Evolutionary conservation across 1,140 invertebrate species (phyloP), one percentile per base, ranked within the genome.

Genomic region (Lepidotrigona ventralis): DNA sequence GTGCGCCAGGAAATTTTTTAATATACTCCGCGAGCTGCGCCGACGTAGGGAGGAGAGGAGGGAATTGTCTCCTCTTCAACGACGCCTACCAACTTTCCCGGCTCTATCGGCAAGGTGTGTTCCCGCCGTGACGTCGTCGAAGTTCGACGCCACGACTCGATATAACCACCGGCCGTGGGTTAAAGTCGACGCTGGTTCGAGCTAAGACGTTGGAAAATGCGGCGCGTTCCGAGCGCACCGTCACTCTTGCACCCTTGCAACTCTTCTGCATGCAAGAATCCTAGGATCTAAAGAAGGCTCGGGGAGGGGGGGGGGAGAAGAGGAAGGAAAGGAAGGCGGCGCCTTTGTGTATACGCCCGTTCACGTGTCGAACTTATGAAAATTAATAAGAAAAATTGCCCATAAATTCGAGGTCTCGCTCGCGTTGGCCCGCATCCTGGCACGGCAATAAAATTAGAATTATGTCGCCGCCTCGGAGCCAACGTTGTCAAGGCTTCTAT

Each of bases 351-450:
- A 90, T 74, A 83, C 83, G 80, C 76, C 79, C 87, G 85, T 86
- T 91, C 90, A 90, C 92, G 92, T 91, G 93, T 94, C 93, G 93
- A 94, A 94, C 92, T 94, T 94, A 94, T 93, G 93, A 94, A 94
- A 94, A 94, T 94, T 94, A 94, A 94, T 93, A 94, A 94, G 93
- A 94, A 94, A 94, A 94, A 94, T 94, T 92, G 91, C 88, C 91
- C 92, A 93, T 94, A 94, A 94, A 94, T 94, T 92, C 89, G 89
- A 83, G 53, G 70, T 75, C 81, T 88, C 84, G 87, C 81, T 87
- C 87, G 85, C 51, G 85, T 70, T 77, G 33, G 58, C 26, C 88
- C 88, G 89, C 89, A 86, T 83, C 90, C 85, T 78, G 90, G 84
- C 73, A 68, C 81, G 89, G 91, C 91, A 94, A 94, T 94, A 94